These are phyloP conservation scores for Drosophila kanekoi DNA, from an alignment of 2,888 invertebrate species.

Conservation along the genomic window DNA sequence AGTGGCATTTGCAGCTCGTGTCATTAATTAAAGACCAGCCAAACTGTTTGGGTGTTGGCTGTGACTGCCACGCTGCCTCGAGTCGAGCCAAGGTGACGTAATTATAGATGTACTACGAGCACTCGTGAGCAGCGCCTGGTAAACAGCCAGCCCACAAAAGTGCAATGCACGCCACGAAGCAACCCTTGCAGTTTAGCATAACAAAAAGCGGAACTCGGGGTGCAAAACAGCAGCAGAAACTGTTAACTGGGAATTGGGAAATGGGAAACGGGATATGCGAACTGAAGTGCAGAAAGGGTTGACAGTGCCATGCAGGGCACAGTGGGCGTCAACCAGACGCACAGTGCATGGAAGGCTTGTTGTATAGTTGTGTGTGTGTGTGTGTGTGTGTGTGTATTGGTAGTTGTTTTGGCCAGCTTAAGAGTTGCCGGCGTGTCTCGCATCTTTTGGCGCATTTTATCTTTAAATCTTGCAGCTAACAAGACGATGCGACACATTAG, in stretches of 20 bases:
- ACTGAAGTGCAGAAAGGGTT: slow-evolving; percentile 47
- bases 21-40: slow-evolving; percentile 9
- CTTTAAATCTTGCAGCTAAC: slow-evolving; percentile 60
- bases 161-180: slow-evolving; percentile 61
- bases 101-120: slow-evolving; percentile 74
- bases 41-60: slow-evolving; percentile 23
- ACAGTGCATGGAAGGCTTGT: slow-evolving; percentile 14
- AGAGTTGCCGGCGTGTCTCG: slow-evolving; percentile 45
- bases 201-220: slow-evolving; percentile 31
- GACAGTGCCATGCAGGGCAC: slow-evolving; percentile 30
- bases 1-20: slow-evolving; percentile 6
- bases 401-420: slow-evolving; percentile 40
- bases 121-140: slow-evolving; percentile 20
- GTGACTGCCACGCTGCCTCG: slow-evolving; percentile 35
- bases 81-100: slow-evolving; percentile 69
- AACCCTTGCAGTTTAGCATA: slow-evolving; percentile 52
- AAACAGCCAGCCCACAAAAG: slow-evolving; percentile 62
- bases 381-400: slow-evolving; percentile 18
- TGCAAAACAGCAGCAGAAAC: slow-evolving; percentile 12
- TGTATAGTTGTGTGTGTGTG: slow-evolving; percentile 13
- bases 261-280: not conserved
- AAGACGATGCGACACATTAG: slow-evolving; percentile 80
- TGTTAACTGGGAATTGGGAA: slow-evolving; percentile 19
- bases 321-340: slow-evolving; percentile 58
- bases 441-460: slow-evolving; percentile 54